These are phyloP conservation scores for Neoarius graeffei DNA, from an alignment of 2,113 vertebrate genomes.

Conservation along the genomic window DNA sequence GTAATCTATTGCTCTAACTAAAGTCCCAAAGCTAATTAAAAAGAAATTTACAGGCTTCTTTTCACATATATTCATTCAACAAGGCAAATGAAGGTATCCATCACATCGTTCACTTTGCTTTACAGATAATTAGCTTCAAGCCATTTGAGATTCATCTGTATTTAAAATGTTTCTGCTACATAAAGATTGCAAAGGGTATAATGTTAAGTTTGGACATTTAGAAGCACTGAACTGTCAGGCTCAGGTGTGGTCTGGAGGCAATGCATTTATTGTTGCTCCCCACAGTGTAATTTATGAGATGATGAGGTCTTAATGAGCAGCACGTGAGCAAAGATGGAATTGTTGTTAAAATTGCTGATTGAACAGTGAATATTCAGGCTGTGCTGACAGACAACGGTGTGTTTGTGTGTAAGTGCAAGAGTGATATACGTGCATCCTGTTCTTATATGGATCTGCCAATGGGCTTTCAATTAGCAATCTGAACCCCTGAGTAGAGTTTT, in stretches of 20 bases:
- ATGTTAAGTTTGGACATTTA: neutral
- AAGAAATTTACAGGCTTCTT: neutral
- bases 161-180: neutral
- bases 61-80: neutral
- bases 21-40: neutral
- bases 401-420: neutral
- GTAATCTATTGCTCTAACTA: neutral
- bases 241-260: neutral
- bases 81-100: neutral
- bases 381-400: neutral
- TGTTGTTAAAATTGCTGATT: neutral
- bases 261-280: neutral
- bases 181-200: neutral
- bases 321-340: neutral
- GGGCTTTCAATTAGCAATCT: constrained; percentile 31
- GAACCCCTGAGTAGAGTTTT: constrained; percentile 16
- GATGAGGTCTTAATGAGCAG: neutral
- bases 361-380: neutral
- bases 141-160: neutral
- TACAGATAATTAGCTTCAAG: neutral
- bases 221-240: neutral
- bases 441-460: constrained; percentile 19
- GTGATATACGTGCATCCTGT: neutral
- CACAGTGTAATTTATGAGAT: neutral
- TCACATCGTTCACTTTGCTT: neutral